Percentiles rank a stretch among this genome's conserved stretches.
Conservation (phyloP, 2,888 invertebrate genomes). For the Sinohyriopsis cumingii region DNA sequence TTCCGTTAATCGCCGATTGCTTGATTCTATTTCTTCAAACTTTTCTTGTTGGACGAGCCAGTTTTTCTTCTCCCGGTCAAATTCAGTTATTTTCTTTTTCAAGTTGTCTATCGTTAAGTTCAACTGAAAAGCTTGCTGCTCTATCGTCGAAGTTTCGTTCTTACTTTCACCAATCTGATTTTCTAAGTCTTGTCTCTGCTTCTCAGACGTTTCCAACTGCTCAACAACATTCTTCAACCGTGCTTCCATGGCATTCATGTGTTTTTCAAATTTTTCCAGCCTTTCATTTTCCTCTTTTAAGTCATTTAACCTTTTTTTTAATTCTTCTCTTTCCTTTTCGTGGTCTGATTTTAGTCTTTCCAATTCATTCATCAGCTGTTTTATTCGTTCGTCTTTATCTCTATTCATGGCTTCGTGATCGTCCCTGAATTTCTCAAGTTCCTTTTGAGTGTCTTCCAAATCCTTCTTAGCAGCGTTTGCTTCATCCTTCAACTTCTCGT, state of each 20-base stretch:
- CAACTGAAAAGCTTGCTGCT: constrained; percentile 47
- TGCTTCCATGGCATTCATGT: constrained; percentile 20
- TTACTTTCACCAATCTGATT: constrained; percentile 40
- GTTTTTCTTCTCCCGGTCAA: constrained; percentile 47
- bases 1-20: constrained; percentile 40
- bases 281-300: constrained; percentile 28
- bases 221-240: constrained; percentile 27
- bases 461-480: constrained; percentile 34
- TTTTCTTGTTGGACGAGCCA: constrained; percentile 40
- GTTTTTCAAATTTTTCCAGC: constrained; percentile 16
- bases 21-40: constrained; percentile 44
- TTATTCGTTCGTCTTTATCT: constrained; percentile 39
- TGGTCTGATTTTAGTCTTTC: constrained; percentile 32
- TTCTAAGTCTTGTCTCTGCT: constrained; percentile 28
- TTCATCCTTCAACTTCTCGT: constrained; percentile 35
- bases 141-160: constrained; percentile 34
- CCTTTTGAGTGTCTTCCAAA: constrained; percentile 32
- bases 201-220: constrained; percentile 33
- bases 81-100: constrained; percentile 39
- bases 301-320: constrained; percentile 26
- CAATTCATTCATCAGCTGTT: constrained; percentile 25
- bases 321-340: constrained; percentile 28
- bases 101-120: constrained; percentile 45
- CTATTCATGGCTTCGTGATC: constrained; percentile 32
- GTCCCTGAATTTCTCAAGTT: constrained; percentile 33